Base-by-base conservation (phyloP, 2,888 invertebrate species). In the Clepsis dumicolana region DNA sequence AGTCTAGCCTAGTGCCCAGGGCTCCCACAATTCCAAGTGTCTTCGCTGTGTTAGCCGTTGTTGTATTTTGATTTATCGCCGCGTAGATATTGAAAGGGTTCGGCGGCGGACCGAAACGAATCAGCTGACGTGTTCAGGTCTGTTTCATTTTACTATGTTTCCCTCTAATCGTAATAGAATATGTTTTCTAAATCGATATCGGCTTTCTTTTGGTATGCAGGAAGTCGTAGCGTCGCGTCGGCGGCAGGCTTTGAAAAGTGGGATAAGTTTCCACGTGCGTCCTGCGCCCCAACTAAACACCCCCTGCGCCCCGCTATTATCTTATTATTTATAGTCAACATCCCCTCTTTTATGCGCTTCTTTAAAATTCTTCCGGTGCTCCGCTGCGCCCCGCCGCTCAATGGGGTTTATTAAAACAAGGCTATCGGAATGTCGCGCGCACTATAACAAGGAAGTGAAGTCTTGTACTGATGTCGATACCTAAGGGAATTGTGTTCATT, bases 251-350 rank as follows among this genome's bases (percentile, higher is more conserved):
- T 35, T 35, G 35, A 38, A 24, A 35, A 59, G 48, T 21, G 25
- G 35, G 48, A 56, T 44, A 74, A 64, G 73, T 67, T 77, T 70
- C 73, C 75, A 73, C 76, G 69, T 64, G 64, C 57, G 70, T n/a
- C n/a, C n/a, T n/a, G n/a, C 70, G 70, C 72, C 56, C 72, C 71
- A 60, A 64, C 66, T 63, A 62, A 65, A 65, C 71, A 59, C 66
- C 56, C 63, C 69, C 72, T 71, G 71, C 74, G 71, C 71, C 70
- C 73, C 72, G 73, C 79, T 74, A 79, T 84, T 85, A 88, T 85
- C 86, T 80, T 84, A 85, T 85, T 87, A 86, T 87, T 86, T 87
- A 87, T 83, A 72, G 80, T 77, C 75, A 74, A 74, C 73, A 70
- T 66, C 71, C 70, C 71, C 75, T 72, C 75, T 71, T 71, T 72